phyloP scores from a whole-genome alignment of 1,140 invertebrate genomes.

The Saxidomus purpurata region DNA sequence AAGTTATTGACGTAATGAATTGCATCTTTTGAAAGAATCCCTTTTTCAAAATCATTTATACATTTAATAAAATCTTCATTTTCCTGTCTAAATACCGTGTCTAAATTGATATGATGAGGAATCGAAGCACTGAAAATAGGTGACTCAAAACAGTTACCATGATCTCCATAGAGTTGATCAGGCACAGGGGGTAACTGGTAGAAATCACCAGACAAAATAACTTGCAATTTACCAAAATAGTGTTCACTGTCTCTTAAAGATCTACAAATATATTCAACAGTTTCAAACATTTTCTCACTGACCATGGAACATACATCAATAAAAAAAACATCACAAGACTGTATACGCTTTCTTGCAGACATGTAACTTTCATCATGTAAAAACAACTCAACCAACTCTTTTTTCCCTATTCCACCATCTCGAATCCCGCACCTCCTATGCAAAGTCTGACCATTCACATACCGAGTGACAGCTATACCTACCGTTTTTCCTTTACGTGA shows the following conservation, averaged over 20 bases:
- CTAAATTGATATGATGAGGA: not conserved
- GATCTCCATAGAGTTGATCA: not conserved
- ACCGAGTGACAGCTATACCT: not conserved
- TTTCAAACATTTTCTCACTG: no score
- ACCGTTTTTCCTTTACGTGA: not conserved
- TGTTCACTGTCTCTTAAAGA: not conserved
- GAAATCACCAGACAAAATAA: constrained; percentile 8
- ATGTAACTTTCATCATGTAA: not conserved
- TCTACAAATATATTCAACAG: no score
- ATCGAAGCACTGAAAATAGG: not conserved
- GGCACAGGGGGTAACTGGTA: constrained; percentile 1
- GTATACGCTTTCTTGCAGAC: not conserved
- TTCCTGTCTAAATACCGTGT: not conserved
- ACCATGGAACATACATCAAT: no score
- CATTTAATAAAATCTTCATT: not conserved
- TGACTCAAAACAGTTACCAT: not conserved
- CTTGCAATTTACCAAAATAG: not conserved
- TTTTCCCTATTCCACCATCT: no score
- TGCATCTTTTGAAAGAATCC: not conserved
- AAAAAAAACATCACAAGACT: not conserved
- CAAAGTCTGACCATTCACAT: not conserved
- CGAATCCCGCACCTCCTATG: not conserved
- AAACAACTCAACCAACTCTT: no score
- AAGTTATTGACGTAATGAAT: not conserved
- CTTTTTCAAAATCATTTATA: not conserved